These are phyloP conservation scores for Lasioglossum oenotherae DNA, from an alignment of 2,888 invertebrate genomes.

Conservation along the genomic window DNA sequence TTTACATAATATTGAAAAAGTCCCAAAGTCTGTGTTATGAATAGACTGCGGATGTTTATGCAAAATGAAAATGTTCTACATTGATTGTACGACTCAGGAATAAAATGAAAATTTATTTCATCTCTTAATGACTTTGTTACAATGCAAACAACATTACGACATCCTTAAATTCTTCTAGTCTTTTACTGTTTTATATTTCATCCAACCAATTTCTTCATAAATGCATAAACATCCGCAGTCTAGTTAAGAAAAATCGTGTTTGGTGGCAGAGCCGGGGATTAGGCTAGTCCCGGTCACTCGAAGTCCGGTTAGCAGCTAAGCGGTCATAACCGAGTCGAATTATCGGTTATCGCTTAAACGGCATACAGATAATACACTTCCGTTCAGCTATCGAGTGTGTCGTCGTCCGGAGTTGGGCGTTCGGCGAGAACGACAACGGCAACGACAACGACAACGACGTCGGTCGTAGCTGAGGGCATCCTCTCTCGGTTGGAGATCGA, in stretches of 20 bases:
- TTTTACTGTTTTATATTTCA: no score
- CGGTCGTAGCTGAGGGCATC: conserved; percentile 27
- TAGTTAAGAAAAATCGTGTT: neutral
- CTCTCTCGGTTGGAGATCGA: conserved; percentile 60
- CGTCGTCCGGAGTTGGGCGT: conserved; percentile 50
- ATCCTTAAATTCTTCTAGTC: no score
- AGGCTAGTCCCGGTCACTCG: neutral
- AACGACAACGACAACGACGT: conserved; percentile 35
- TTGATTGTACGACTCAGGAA: no score
- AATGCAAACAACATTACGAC: no score
- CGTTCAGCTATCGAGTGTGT: conserved; percentile 64
- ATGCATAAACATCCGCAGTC: no score
- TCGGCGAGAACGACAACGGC: conserved; percentile 25
- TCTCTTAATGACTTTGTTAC: no score
- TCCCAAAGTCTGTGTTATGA: neutral
- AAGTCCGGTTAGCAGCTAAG: neutral
- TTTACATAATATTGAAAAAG: no score
- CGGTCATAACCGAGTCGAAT: conserved; percentile 16
- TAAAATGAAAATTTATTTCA: no score
- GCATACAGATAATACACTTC: conserved; percentile 67
- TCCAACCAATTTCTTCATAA: no score
- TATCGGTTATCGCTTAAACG: conserved; percentile 66
- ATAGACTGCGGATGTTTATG: no score
- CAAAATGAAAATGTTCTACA: no score
- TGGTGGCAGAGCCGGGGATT: neutral